phyloP scores from a whole-genome alignment of 2,888 invertebrate species.

The Megaustenia siamemsis region DNA sequence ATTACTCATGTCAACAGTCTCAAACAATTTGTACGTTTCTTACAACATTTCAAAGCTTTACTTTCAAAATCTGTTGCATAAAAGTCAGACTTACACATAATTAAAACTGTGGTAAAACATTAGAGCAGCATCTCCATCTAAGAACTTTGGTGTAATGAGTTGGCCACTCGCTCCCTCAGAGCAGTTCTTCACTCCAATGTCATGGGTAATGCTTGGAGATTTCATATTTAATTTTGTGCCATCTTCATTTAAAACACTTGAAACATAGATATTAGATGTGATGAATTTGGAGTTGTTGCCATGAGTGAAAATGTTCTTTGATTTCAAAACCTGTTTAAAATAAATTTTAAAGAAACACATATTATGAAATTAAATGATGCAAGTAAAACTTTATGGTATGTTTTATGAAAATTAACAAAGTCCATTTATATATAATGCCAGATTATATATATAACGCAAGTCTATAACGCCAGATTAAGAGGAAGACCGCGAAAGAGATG shows the following conservation, averaged over 20 bases:
- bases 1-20: no score
- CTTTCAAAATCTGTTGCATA: no score
- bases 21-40: no score
- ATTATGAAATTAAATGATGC: not conserved
- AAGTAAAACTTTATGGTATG: no score
- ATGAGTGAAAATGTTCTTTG: conserved; percentile 39
- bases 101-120: conserved; percentile 47
- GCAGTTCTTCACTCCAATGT: conserved; percentile 3
- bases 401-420: no score
- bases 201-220: conserved; percentile 12
- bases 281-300: conserved; percentile 43
- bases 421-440: no score
- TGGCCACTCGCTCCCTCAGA: not conserved
- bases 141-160: conserved; percentile 22
- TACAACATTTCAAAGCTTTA: no score
- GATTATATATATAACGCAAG: no score
- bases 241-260: not conserved
- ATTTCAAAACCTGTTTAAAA: conserved; percentile 17
- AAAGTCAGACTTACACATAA: conserved; percentile 10
- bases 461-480: no score
- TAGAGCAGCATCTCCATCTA: conserved; percentile 37
- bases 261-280: conserved; percentile 32
- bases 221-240: conserved; percentile 30
- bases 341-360: not conserved
- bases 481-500: no score